Evolutionary conservation across 2,888 invertebrate species (phyloP).

Genomic region (Trisateles emortualis): DNA sequence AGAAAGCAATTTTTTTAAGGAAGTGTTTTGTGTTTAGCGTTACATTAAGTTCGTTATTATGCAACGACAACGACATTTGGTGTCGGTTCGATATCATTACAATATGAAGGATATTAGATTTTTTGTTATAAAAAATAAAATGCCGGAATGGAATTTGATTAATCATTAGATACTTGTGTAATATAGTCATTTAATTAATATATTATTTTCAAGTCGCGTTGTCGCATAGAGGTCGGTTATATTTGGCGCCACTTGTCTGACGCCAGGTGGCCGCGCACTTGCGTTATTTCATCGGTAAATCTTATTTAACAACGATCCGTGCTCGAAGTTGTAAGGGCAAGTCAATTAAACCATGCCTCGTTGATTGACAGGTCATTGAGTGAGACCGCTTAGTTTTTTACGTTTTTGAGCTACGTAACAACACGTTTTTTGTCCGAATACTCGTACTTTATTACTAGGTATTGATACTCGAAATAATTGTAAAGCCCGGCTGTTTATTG

Average conservation of each 20-base stretch:
- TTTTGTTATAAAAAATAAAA: constrained; percentile 1
- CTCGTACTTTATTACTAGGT: constrained; percentile 27
- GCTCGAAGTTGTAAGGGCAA: constrained; percentile 52
- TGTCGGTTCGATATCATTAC: constrained; percentile 19
- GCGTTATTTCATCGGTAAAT: constrained; percentile 58
- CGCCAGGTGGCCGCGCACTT: constrained; percentile 57
- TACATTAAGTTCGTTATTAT: constrained; percentile 68
- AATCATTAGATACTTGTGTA: constrained; percentile 34
- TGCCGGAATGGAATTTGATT: constrained; percentile 27
- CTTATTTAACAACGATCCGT: constrained; percentile 44
- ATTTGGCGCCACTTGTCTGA: constrained; percentile 64
- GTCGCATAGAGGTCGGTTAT: constrained; percentile 55
- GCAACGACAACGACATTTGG: constrained; percentile 46
- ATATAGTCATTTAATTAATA: constrained; percentile 27
- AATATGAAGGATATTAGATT: constrained; percentile 22
- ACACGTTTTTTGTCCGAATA: constrained; percentile 39
- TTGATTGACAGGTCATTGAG: constrained; percentile 65
- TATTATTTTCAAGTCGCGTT: constrained; percentile 22
- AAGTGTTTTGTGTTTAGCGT: constrained; percentile 69
- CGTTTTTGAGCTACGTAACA: constrained; percentile 23
- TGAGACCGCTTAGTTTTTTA: constrained; percentile 41
- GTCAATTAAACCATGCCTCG: constrained; percentile 48
- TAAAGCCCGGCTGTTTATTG: constrained; percentile 22
- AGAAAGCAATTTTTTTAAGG: constrained; percentile 82
- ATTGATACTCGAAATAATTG: constrained; percentile 37